phyloP scores from a whole-genome alignment of 2,888 invertebrate genomes.

The Elegia similella region DNA sequence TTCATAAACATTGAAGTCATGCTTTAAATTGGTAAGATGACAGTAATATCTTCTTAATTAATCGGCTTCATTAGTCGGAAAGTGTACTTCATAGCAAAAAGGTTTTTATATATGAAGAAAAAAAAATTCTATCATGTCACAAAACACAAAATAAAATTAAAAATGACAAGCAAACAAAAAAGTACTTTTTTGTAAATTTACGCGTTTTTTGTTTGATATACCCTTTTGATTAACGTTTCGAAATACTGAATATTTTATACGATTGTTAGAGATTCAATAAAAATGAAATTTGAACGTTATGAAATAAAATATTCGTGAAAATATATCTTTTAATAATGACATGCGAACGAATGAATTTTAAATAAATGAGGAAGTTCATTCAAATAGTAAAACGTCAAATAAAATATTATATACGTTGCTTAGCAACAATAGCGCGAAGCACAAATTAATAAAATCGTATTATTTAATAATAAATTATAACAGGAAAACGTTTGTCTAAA shows the following conservation, averaged over 20 bases:
- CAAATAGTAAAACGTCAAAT: neutral
- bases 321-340: neutral
- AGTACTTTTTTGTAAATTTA: no score
- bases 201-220: neutral
- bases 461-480: constrained; percentile 26
- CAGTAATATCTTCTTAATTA: neutral
- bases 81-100: no score
- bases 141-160: no score
- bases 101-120: no score
- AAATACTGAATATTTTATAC: no score
- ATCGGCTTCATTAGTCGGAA: no score
- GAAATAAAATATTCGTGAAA: neutral
- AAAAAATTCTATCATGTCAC: no score
- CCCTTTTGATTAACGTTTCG: neutral
- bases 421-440: constrained; percentile 31
- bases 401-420: constrained; percentile 27
- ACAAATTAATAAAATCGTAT: constrained; percentile 16
- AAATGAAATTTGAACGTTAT: neutral
- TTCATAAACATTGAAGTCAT: constrained; percentile 19
- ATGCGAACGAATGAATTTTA: neutral
- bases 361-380: neutral
- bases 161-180: no score
- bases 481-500: constrained; percentile 41
- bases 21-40: neutral
- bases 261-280: no score